These are phyloP conservation scores for Pangasius macronema DNA, from an alignment of 2,797 vertebrate genomes.

Conservation along the genomic window DNA sequence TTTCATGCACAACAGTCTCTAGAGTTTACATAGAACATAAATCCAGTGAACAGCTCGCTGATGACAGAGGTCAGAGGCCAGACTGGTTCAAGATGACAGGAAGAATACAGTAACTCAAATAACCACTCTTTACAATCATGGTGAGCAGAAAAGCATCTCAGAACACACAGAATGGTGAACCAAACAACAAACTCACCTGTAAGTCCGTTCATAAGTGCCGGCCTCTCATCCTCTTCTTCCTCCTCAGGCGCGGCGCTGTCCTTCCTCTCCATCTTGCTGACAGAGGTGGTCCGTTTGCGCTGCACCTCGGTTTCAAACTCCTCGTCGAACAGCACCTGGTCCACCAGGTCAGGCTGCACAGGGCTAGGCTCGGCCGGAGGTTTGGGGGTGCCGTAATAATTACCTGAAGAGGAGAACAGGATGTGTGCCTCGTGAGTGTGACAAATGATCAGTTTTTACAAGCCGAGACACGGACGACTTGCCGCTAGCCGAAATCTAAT, in stretches of 20 bases:
- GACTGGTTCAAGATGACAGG: no score
- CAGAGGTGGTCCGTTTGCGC: slow-evolving; percentile 93
- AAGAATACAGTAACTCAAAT: not conserved
- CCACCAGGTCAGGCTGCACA: slow-evolving; percentile 93
- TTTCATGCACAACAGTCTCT: no score
- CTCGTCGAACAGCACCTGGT: slow-evolving; percentile 96
- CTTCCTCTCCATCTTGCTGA: slow-evolving; percentile 97
- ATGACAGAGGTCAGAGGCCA: not conserved
- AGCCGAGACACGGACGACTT: not conserved
- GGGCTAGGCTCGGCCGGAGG: slow-evolving; percentile 95
- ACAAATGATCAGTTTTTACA: not conserved
- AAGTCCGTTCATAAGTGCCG: slow-evolving; percentile 77
- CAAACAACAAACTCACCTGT: slow-evolving; percentile 73
- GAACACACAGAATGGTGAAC: not conserved
- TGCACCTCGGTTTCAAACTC: slow-evolving; percentile 93
- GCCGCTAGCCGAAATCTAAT: not conserved
- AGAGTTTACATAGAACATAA: not conserved
- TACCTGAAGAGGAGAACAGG: slow-evolving; percentile 74
- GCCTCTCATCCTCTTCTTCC: slow-evolving; percentile 92
- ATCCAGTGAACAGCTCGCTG: not conserved
- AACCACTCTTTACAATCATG: not conserved
- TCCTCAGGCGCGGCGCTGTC: slow-evolving; percentile 94
- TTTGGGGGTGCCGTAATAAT: slow-evolving; percentile 97
- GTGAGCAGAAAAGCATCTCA: not conserved
- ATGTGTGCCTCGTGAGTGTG: not conserved